Percentiles rank a stretch among this genome's conserved stretches.
Conservation (phyloP, 2,797 vertebrate genomes). For the Siniperca undulata region DNA sequence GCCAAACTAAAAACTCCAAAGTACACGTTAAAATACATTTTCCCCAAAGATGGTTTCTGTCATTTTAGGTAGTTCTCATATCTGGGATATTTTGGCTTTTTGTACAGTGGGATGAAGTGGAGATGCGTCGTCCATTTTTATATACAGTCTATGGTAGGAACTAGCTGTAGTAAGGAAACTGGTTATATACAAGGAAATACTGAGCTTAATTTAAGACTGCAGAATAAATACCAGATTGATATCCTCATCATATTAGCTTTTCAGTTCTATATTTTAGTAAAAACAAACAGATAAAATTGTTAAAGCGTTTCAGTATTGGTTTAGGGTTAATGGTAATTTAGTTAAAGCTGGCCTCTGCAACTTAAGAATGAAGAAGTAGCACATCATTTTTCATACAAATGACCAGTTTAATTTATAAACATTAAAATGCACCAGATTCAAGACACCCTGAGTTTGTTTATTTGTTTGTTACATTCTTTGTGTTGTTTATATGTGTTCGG, state of each 20-base stretch:
- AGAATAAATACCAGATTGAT: not conserved
- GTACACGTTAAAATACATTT: too few relatives aligned
- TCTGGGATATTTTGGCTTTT: too few relatives aligned
- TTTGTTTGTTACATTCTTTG: not conserved
- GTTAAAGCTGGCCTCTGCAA: not conserved
- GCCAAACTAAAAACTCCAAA: too few relatives aligned
- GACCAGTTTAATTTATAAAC: not conserved
- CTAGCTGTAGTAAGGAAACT: constrained; percentile 9
- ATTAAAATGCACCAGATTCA: not conserved
- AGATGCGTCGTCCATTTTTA: too few relatives aligned
- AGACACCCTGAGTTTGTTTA: not conserved
- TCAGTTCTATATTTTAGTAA: not conserved
- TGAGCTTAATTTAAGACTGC: not conserved
- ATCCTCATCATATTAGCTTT: not conserved
- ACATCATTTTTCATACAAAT: not conserved
- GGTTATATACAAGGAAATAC: not conserved
- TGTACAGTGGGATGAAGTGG: too few relatives aligned
- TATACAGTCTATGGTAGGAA: not conserved
- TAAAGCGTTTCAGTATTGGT: not conserved
- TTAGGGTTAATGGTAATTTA: not conserved
- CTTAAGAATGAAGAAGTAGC: not conserved
- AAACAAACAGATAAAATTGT: not conserved
- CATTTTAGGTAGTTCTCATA: too few relatives aligned
- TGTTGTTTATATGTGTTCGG: not conserved
- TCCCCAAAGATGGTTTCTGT: too few relatives aligned